Evolutionary conservation across 2,113 vertebrate genomes (phyloP).

Genomic region (Notechis scutatus): DNA sequence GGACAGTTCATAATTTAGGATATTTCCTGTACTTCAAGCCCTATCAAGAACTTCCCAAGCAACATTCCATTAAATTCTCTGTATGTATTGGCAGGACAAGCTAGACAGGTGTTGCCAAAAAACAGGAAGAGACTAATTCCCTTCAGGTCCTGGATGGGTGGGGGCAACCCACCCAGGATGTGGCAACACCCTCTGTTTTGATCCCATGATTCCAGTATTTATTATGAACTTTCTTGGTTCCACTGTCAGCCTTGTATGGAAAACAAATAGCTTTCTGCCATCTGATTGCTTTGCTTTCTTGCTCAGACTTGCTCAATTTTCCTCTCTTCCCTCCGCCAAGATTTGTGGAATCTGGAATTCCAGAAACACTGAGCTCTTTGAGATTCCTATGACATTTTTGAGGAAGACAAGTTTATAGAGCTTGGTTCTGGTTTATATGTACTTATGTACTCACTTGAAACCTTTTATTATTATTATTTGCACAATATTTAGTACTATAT

Average conservation of each 20-base stretch:
- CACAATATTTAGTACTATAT: neutral
- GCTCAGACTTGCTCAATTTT: neutral
- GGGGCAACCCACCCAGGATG: constrained; percentile 8
- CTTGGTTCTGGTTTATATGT: neutral
- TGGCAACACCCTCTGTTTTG: constrained; percentile 17
- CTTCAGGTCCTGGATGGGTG: neutral
- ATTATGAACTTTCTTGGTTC: neutral
- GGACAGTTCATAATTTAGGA: neutral
- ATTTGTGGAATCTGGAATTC: neutral
- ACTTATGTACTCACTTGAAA: neutral
- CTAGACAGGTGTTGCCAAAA: constrained; percentile 22
- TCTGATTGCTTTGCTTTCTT: neutral
- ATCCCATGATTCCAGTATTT: neutral
- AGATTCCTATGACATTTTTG: neutral
- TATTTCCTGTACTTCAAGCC: constrained; percentile 1
- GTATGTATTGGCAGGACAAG: constrained; percentile 14
- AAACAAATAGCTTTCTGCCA: neutral
- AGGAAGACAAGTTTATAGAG: neutral
- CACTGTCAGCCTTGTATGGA: neutral
- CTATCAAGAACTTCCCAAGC: constrained; percentile 15
- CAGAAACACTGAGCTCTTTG: neutral
- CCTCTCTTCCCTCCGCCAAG: neutral
- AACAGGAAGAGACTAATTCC: constrained; percentile 9
- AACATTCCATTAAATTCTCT: constrained; percentile 12
- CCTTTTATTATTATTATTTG: neutral